These are phyloP conservation scores for Malaclemys terrapin DNA, from an alignment of 2,113 vertebrate genomes.

Conservation along the genomic window DNA sequence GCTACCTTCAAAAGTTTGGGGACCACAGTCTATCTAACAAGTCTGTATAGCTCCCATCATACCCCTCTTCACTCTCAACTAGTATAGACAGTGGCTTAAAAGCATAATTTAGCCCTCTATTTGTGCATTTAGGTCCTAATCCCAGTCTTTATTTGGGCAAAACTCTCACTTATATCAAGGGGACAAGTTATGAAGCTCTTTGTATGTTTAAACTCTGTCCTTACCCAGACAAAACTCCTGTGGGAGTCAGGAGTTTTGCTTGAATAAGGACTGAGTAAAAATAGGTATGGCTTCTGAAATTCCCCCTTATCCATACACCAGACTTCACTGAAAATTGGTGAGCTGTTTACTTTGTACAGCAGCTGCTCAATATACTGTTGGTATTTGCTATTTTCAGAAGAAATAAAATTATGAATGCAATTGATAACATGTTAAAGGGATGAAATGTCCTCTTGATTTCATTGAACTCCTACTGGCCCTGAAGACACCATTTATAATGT, in stretches of 20 bases:
- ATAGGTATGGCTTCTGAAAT: neutral
- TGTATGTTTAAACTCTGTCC: neutral
- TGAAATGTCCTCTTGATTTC: neutral
- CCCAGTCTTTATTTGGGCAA: neutral
- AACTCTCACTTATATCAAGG: neutral
- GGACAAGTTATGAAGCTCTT: neutral
- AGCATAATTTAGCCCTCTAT: too few species aligned
- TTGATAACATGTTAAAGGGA: neutral
- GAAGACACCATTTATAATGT: neutral
- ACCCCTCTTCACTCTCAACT: neutral
- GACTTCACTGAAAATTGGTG: neutral
- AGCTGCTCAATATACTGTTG: neutral
- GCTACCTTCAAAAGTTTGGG: too few species aligned
- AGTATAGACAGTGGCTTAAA: neutral
- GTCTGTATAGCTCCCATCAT: rapidly evolving
- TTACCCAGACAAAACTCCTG: neutral
- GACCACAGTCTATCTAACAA: neutral
- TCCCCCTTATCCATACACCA: neutral
- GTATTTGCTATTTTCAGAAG: neutral
- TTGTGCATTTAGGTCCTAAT: neutral
- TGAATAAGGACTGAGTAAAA: neutral
- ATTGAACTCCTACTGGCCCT: neutral
- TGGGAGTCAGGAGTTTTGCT: neutral
- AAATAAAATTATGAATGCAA: neutral
- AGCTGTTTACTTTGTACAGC: neutral